Percentiles rank a stretch among this genome's conserved stretches.
These are phyloP conservation scores for Orgyia antiqua DNA, from an alignment of 2,888 invertebrate species.

Conservation along the genomic window DNA sequence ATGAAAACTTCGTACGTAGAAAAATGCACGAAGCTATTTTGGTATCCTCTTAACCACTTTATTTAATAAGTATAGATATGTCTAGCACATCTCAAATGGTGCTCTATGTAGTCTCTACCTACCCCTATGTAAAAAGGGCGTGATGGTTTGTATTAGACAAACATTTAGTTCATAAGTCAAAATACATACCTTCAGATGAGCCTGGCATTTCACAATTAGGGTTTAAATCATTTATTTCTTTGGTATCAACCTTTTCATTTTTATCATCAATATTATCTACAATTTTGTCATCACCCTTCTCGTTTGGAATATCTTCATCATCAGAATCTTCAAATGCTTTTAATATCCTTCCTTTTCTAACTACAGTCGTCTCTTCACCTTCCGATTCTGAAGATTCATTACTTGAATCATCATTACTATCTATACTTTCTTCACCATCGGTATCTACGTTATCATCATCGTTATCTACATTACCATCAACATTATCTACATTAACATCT, in stretches of 20 bases:
- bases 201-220: slow-evolving; percentile 17
- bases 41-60: no score
- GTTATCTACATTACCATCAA: slow-evolving; percentile 21
- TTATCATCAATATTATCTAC: slow-evolving; percentile 6
- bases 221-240: no score
- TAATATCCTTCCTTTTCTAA: slow-evolving; percentile 60
- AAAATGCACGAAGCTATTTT: no score
- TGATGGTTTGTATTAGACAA: no score
- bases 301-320: slow-evolving; percentile 40
- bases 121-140: no score
- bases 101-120: no score
- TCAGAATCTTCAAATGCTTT: slow-evolving; percentile 73
- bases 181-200: slow-evolving; percentile 59
- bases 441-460: slow-evolving; percentile 27
- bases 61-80: no score
- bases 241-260: not conserved
- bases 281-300: slow-evolving; percentile 4
- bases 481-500: slow-evolving; percentile 23
- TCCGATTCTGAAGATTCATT: slow-evolving; percentile 53
- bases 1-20: no score
- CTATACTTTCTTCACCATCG: slow-evolving; percentile 27
- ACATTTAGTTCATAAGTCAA: no score
- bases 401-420: slow-evolving; percentile 35
- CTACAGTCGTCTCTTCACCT: slow-evolving; percentile 36
- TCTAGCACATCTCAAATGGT: no score